Evolutionary conservation across 1,140 invertebrate species (phyloP).

Genomic region (Ceratitis capitata): DNA sequence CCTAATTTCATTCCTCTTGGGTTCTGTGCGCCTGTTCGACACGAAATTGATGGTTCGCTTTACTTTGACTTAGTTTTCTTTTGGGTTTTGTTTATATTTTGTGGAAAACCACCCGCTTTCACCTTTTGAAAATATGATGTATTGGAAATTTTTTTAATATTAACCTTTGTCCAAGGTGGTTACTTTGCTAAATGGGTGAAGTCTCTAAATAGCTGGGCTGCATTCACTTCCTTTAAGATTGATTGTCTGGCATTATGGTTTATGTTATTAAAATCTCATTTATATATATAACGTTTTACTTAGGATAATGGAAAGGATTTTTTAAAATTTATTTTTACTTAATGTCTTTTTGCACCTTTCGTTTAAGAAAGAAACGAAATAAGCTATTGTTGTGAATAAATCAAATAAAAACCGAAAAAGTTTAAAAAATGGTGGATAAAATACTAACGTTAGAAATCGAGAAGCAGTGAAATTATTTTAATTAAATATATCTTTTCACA

Average conservation of each 20-base stretch:
- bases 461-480: no score
- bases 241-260: neutral
- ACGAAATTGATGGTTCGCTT: slow-evolving; percentile 8
- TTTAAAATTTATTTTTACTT: no score
- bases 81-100: neutral
- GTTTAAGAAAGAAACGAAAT: no score
- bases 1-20: neutral
- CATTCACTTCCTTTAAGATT: neutral
- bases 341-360: no score
- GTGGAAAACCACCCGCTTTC: neutral
- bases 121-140: neutral
- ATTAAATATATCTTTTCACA: no score
- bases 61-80: neutral
- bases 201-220: neutral
- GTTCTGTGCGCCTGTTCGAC: neutral
- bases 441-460: no score
- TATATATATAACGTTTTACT: no score
- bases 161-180: neutral
- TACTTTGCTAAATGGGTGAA: neutral
- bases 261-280: neutral
- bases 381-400: no score
- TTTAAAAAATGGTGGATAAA: no score
- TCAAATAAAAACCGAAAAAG: no score
- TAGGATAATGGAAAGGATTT: no score
- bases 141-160: neutral